Percentiles rank a stretch among this genome's conserved stretches.
phyloP scores from a whole-genome alignment of 2,113 vertebrate genomes.

The Saguinus imperator region DNA sequence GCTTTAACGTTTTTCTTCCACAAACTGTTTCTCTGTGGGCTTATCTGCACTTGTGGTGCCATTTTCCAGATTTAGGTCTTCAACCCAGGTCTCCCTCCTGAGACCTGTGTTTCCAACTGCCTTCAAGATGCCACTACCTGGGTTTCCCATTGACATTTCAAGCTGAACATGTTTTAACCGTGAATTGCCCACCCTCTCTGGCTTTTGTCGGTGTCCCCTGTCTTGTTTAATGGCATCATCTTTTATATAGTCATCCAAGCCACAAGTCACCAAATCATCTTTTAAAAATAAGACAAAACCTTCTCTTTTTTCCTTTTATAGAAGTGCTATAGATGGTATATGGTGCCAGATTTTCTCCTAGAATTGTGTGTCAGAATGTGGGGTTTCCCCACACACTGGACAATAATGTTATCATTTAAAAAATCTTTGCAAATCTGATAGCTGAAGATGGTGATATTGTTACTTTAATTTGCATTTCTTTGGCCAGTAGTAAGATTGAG shows the following conservation, averaged over 20 bases:
- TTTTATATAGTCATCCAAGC: constrained; percentile 43
- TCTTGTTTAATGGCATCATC: not conserved
- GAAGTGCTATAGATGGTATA: constrained; percentile 16
- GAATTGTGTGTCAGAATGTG: constrained; percentile 7
- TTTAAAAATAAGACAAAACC: constrained; percentile 49
- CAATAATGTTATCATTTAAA: not conserved
- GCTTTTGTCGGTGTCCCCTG: not conserved
- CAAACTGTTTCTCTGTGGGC: not conserved
- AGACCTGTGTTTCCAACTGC: not conserved
- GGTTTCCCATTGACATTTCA: not conserved
- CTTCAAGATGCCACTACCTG: not conserved
- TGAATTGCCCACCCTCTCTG: not conserved
- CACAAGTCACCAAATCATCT: constrained; percentile 13
- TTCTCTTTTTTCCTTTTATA: constrained; percentile 46
- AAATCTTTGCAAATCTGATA: not conserved
- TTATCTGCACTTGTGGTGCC: not conserved
- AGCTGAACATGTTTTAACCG: not conserved
- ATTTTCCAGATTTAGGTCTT: not conserved
- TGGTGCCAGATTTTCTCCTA: not conserved
- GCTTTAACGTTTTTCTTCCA: not conserved
- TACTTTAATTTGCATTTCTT: constrained; percentile 38
- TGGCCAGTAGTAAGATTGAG: not conserved
- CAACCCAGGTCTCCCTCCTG: not conserved
- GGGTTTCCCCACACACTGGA: not conserved
- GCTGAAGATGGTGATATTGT: constrained; percentile 14